Base-by-base conservation (phyloP, 2,113 vertebrate genomes). In the Xerus inauris region DNA sequence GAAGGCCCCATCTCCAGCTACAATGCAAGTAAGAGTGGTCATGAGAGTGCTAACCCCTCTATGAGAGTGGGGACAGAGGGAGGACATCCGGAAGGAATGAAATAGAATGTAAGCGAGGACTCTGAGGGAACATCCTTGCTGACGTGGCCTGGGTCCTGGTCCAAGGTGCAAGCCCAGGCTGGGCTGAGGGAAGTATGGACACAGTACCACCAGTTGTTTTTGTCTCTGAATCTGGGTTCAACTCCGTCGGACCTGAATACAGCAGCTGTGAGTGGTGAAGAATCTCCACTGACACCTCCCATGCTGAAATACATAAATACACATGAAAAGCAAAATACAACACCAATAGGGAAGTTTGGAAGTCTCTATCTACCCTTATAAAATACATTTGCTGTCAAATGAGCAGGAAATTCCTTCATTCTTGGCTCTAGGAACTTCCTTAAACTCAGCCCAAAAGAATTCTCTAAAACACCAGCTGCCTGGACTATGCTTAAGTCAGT, bases 381-480 rank as follows among this genome's bases (percentile, higher is more conserved):
- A 87, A 90, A 79, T 26, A 14, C 17, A 69, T 82, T 73, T 95
- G 91, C 69, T 45, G 79, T 90, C 85, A 91, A 95, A 35, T 10
- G 38, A 95, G 64, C 81, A 35, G 4, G 20, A 82, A 83, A 86
- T 85, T 69, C 79, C 85, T 93, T 95, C 79, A 64, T 93, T 91
- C 54, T 94, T 91, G 94, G 89, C 94, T 94, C 79, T 17, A 47
- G 62, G 62, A 73, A 94, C 67, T 91, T 96, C 86, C 77, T 91
- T 49, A 88, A 91, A 94, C 75, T 94, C 89, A 94, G 54, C 77
- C 49, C 95, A 57, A 54, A 96, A 87, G 95, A 95, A 97, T 91
- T 91, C 89, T 73, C 57, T 76, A 30, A 67, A 54, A 94, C 86
- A 54, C 57, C 92, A 94, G 71, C 92, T 81, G 90, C 94, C 82